Evolutionary conservation across 2,888 invertebrate genomes (phyloP), one percentile per base, ranked within the genome.

Genomic region (Bhutanitis thaidina): DNA sequence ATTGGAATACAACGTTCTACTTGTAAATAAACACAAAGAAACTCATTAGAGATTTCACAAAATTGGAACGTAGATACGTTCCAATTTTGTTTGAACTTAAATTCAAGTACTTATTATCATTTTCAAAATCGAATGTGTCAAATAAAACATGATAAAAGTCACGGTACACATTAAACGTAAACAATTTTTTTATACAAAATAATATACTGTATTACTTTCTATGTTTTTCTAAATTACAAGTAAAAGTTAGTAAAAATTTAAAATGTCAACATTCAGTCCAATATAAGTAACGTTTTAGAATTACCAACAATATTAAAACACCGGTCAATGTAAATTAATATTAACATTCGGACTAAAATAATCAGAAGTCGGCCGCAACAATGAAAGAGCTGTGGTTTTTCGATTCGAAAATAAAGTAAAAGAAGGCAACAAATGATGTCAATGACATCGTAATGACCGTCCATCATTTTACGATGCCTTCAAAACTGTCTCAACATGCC

Each of bases 391-490:
- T 70, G 72, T 62, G 69, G 69, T 73, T 76, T 66, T 67, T 63
- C 56, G 57, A 66, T 49, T 56, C 50, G 45, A 59, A 58, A 54
- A 55, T 61, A 57, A 59, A 69, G 60, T 57, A 57, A 68, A 74
- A 72, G 66, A 64, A 69, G 68, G 74, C 74, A 77, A 74, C 75
- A 80, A 80, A 76, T 69, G 78, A 82, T 77, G 81, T 80, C 83
- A 79, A 80, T 78, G 81, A 77, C 83, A 80, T 71, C 65, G 63
- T 77, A 79, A 79, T 78, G 78, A 77, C 72, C 73, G 74, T 75
- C 73, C 76, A 73, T 81, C 77, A 76, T 76, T 77, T 74, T 67
- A 62, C 58, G 59, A 58, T 53, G 62, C 71, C 73, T 74, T 80
- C 77, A 77, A 76, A 83, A 79, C 73, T 75, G 76, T 79, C 74